Evolutionary conservation across 1,140 invertebrate species (phyloP), one percentile per base, ranked within the genome.

Genomic region (Saccostrea glomerata): DNA sequence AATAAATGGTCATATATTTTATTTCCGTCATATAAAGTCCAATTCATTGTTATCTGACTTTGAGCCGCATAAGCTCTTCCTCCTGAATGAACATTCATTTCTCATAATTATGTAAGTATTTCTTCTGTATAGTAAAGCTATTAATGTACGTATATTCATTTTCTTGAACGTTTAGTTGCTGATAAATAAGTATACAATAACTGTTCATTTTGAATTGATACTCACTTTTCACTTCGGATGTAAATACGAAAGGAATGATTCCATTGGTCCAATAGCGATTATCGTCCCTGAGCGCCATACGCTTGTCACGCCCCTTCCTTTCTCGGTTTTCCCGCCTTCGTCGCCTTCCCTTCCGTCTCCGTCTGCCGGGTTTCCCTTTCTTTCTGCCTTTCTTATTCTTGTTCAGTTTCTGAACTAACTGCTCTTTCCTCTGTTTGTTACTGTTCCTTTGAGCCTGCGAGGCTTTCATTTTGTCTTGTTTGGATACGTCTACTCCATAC

Each of bases 201-300:
- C 0, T 47, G 0, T 47, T 47, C 47, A 7, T 6, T 47, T 47
- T 47, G 5, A 82, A 15, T 12, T 2, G 12, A 20, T 84, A 56
- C 56, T 56, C 12, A 86, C 86, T n/a, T 87, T 82, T 56, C 11
- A 82, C 82, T 4, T 54, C 54, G 1, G 66, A 47, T 3, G 87
- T 84, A 73, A 88, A 85, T 55, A 56, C 60, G 40, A 58, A 88
- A 56, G 87, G 87, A 20, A 88, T 25, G 11, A 84, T 88, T 77
- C 30, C 87, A 73, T 85, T 56, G 60, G 54, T 36, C 87, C 87
- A 88, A 15, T 63, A 84, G 36, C 70, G 70, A 15, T 84, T 66
- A 2, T 83, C 36, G 63, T 88, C 87, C 15, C 70, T 58, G 17
- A 85, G 36, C 2, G 87, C 87, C 70, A 88, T 73, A 30, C 87